phyloP scores from a whole-genome alignment of 2,113 vertebrate species.

The Talpa occidentalis region DNA sequence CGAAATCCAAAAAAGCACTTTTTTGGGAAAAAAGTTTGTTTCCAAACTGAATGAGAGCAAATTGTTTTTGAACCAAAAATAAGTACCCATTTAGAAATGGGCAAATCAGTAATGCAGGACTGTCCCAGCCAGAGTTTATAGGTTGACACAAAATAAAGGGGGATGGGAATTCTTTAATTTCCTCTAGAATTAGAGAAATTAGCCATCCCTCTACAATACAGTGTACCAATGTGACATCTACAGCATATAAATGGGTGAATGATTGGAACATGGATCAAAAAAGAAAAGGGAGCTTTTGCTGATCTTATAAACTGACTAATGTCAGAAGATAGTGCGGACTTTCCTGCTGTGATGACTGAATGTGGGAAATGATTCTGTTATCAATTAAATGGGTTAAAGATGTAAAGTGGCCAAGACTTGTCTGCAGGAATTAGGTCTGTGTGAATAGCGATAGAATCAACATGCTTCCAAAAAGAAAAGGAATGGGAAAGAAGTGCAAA shows the following conservation, averaged over 20 bases:
- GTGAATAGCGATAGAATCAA: not conserved
- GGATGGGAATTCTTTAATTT: not conserved
- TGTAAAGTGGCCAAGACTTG: fast-evolving
- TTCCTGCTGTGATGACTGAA: not conserved
- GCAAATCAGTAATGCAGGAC: not conserved
- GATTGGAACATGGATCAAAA: not conserved
- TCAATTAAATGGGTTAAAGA: not conserved
- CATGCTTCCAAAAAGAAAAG: not conserved
- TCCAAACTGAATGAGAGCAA: not conserved
- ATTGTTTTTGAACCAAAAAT: not conserved
- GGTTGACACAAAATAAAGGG: not conserved
- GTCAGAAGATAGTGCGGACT: not conserved
- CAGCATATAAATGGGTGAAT: not conserved
- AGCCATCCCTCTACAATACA: too few relatives aligned
- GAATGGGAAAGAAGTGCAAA: not conserved
- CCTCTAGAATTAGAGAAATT: not conserved
- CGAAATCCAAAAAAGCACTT: not conserved
- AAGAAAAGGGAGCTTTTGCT: not conserved
- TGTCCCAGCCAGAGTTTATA: not conserved
- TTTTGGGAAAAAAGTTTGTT: not conserved
- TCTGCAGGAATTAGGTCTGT: not conserved
- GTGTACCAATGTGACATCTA: not conserved
- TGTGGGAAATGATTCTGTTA: not conserved
- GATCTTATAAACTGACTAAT: not conserved
- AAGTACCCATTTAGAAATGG: constrained; percentile 31